Base-by-base conservation (phyloP, 1,140 invertebrate species). In the Berghia stephanieae region DNA sequence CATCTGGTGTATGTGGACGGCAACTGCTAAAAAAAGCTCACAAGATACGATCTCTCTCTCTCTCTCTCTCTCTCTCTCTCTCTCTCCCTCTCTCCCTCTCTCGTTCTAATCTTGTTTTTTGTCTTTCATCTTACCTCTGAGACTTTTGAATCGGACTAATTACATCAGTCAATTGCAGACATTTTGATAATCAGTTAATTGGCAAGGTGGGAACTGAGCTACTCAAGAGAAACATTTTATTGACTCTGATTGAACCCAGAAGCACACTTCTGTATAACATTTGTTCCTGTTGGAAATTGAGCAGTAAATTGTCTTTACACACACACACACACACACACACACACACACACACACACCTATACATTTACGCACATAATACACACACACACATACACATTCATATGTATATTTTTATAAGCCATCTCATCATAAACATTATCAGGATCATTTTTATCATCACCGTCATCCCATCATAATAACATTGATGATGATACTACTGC, bases 341-440 rank as follows among this genome's bases (percentile, higher is more conserved):
- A 34, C 36, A 42, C 67, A 69, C 67, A 69, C 67, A 69, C 38
- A 24, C 67, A 43, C 36, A 36, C 67, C 16, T 43, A 24, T 43
- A 43, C 67, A 43, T 43, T 24, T 43, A 43, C 40, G 31, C 67
- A 27, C 67, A 10, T n/a, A 36, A 68, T 42, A 68, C 36, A 68
- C 66, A 68, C 36, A 68, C 66, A 40, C 36, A 68, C 66, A 68
- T n/a, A 68, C 66, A 42, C 36, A 38, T n/a, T 5, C 66, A 67
- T n/a, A 67, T n/a, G 31, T 38, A 67, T 4, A 67, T n/a, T 10
- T 16, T 38, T 38, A 0, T 38, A 10, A 24, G 13, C 3, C 21
- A 67, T 16, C 0, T 27, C 36, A 13, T 1, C 21, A 67, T 38
- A 40, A 13, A 67, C 21, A 40, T 38, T 21, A 3, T 38, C 31